These are phyloP conservation scores for Megamerina dolium DNA, from an alignment of 2,888 invertebrate genomes.

Conservation along the genomic window DNA sequence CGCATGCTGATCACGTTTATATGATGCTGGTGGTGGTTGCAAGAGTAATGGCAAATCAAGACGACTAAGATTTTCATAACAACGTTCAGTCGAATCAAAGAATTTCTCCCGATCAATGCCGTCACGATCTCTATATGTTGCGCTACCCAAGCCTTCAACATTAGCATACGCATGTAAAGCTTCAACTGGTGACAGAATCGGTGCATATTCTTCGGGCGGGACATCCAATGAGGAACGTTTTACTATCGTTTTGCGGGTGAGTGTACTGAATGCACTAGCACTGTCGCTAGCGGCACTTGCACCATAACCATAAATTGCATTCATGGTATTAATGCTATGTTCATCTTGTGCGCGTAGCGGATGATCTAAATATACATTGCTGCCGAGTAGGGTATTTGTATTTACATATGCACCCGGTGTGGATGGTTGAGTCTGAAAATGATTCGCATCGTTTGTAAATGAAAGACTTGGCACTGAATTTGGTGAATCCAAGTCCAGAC, in stretches of 20 bases:
- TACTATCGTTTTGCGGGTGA: conserved; percentile 16
- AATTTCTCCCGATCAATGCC: conserved; percentile 8
- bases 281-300: conserved; percentile 5
- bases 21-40: conserved; percentile 13
- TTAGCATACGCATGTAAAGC: conserved; percentile 39
- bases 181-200: conserved; percentile 29
- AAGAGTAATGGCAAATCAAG: conserved; percentile 31
- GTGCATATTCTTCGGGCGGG: conserved; percentile 46
- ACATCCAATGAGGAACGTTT: conserved; percentile 38
- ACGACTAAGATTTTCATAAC: conserved; percentile 40
- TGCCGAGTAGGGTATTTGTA: conserved; percentile 26
- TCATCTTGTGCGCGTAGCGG: conserved; percentile 37
- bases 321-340: conserved; percentile 23
- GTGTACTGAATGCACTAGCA: conserved; percentile 1
- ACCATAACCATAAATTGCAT: conserved; percentile 2
- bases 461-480: conserved; percentile 54
- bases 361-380: conserved; percentile 58
- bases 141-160: conserved; percentile 24
- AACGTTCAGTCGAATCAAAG: conserved; percentile 32
- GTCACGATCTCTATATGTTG: not conserved
- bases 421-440: conserved; percentile 34
- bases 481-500: conserved; percentile 46
- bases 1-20: conserved; percentile 25
- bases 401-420: conserved; percentile 15
- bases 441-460: conserved; percentile 54